Base-by-base conservation (phyloP, 2,113 vertebrate genomes). In the Burhinus oedicnemus region DNA sequence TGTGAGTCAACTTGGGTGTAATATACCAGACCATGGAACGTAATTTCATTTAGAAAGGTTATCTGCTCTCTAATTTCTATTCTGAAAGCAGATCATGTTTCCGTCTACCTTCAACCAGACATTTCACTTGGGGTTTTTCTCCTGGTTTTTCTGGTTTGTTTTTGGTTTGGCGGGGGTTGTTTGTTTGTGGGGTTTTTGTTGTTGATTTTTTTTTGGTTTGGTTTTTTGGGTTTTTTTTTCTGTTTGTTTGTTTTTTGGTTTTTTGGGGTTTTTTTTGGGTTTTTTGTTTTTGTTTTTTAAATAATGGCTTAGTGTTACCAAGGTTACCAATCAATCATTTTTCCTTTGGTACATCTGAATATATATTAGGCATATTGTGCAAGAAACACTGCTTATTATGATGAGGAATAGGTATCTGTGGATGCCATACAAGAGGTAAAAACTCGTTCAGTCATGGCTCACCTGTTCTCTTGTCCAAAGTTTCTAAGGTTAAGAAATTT, bases 1-100 rank as follows among this genome's bases (percentile, higher is more conserved):
- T 82, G 26, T 90, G 79, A 94, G 52, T 65, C 70, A 86, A 11
- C 57, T n/a, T 64, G 38, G 17, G 26, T 51, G 70, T 44, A 40
- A 42, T 66, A 85, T 68, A 83, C 54, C 92, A 91, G 93, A 87
- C 75, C 65, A 79, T 58, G 40, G 34, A 95, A 89, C 3, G 22
- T 51, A 66, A 87, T 94, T 87, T 90, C 74, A 75, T 96, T 92
- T 87, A 57, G 70, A 96, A 95, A 96, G 51, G 66, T 97, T 93
- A 97, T 96, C 80, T 40, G 49, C 54, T 93, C 85, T 90, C 83
- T 96, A 96, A 93, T 93, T 97, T 95, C 85, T 85, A 27, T 81
- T 87, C 86, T 85, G 62, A 93, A 96, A 97, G 64, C 62, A 91
- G 69, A 90, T 95, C n/a, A 27, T 58, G 26, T 40, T 96, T 89